Conservation (phyloP, 2,888 invertebrate species). For the Euproctis similis region DNA sequence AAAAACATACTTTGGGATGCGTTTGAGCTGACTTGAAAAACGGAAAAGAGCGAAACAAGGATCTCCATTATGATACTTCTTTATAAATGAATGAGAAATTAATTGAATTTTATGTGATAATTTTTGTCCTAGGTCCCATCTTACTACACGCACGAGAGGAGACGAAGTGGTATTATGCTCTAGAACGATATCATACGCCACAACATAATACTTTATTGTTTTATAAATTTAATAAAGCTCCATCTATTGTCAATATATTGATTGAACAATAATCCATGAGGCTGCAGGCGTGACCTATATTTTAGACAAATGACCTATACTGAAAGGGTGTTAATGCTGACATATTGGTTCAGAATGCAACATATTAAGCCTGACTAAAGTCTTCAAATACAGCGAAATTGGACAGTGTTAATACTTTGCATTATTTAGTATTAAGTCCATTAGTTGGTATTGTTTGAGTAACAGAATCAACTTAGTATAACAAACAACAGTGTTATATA, state of each 20-base stretch:
- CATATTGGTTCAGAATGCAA: conserved; percentile 28
- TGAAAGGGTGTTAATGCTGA: conserved; percentile 39
- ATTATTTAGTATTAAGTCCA: not conserved
- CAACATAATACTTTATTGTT: conserved; percentile 11
- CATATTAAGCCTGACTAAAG: conserved; percentile 8
- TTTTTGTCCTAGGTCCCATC: too few relatives aligned
- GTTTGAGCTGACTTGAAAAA: too few relatives aligned
- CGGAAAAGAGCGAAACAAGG: too few relatives aligned
- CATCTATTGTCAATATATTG: conserved; percentile 41
- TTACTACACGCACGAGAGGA: too few relatives aligned
- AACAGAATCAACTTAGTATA: too few relatives aligned
- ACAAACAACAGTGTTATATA: too few relatives aligned
- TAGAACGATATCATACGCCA: conserved; percentile 4
- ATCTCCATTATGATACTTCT: too few relatives aligned
- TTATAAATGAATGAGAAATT: too few relatives aligned
- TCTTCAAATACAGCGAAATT: conserved; percentile 3
- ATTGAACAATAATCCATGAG: conserved; percentile 43
- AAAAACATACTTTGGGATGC: too few relatives aligned
- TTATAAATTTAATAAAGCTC: too few relatives aligned
- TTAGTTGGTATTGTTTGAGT: not conserved
- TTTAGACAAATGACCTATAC: conserved; percentile 45
- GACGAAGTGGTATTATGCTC: not conserved
- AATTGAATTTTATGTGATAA: too few relatives aligned
- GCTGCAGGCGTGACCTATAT: conserved; percentile 53
- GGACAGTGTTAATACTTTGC: not conserved